These are phyloP conservation scores for Latrodectus hesperus DNA, from an alignment of 2,888 invertebrate genomes.

Conservation along the genomic window DNA sequence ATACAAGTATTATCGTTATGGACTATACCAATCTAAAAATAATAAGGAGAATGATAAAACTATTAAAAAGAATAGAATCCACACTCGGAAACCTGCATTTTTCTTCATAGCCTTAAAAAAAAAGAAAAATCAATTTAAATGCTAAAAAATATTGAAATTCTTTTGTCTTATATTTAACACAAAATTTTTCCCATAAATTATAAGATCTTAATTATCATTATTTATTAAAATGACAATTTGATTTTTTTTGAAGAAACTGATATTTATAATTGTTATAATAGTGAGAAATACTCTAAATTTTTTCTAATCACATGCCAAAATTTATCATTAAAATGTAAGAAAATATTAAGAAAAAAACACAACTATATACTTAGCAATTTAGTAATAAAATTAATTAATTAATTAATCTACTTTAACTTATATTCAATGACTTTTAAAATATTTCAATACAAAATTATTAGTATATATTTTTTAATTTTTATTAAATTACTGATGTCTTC, in stretches of 20 bases:
- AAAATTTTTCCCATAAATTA: no score
- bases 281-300: background rate
- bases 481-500: background rate
- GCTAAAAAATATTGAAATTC: background rate
- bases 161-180: background rate
- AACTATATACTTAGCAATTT: background rate
- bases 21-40: constrained; percentile 99
- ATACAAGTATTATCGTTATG: constrained; percentile 72
- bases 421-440: background rate
- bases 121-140: constrained; percentile 45
- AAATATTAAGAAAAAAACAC: background rate
- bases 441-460: background rate
- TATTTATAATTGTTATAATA: background rate
- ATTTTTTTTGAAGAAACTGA: no score
- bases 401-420: background rate
- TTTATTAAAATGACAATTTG: no score
- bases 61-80: constrained; percentile 94
- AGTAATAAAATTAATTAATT: background rate
- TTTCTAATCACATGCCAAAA: background rate
- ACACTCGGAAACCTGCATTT: constrained; percentile 95
- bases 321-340: background rate
- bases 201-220: no score
- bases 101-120: constrained; percentile 92
- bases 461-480: background rate
- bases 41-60: constrained; percentile 96